These are phyloP conservation scores for Diadophis punctatus DNA, from an alignment of 2,113 vertebrate species.

Conservation along the genomic window DNA sequence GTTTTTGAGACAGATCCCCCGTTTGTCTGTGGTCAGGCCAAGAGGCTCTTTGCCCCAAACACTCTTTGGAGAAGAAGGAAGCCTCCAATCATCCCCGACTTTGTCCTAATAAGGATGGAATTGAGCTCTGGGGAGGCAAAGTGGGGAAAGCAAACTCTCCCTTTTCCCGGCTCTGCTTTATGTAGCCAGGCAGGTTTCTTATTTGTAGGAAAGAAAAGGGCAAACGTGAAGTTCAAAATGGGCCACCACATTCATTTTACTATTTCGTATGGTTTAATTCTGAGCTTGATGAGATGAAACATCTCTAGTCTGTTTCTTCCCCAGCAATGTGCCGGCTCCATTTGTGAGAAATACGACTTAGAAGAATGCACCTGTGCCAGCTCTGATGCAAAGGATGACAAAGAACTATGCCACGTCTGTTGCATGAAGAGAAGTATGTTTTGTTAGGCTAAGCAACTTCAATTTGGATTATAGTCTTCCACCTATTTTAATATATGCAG, in stretches of 20 bases:
- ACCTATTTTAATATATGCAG: background rate
- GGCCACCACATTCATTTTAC: background rate
- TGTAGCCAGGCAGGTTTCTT: background rate
- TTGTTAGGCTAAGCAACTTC: background rate
- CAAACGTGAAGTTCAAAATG: background rate
- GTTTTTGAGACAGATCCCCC: background rate
- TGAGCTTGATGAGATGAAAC: background rate
- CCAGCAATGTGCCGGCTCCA: conserved; percentile 92
- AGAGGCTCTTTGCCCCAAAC: background rate
- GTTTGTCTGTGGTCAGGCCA: background rate
- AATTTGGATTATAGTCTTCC: background rate
- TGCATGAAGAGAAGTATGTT: conserved; percentile 92
- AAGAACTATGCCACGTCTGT: conserved; percentile 93
- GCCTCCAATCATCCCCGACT: background rate
- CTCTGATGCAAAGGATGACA: conserved; percentile 80
- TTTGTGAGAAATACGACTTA: conserved; percentile 85
- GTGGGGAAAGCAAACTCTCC: background rate
- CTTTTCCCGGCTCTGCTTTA: background rate
- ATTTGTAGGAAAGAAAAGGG: background rate
- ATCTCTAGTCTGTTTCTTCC: conserved; percentile 25
- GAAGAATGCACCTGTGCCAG: conserved; percentile 90
- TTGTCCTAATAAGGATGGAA: background rate
- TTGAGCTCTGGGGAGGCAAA: background rate
- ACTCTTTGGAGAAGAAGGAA: background rate
- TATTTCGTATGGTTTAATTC: background rate